Evolutionary conservation across 1,140 invertebrate genomes (phyloP).

Genomic region (Akabosia matsudoensis): DNA sequence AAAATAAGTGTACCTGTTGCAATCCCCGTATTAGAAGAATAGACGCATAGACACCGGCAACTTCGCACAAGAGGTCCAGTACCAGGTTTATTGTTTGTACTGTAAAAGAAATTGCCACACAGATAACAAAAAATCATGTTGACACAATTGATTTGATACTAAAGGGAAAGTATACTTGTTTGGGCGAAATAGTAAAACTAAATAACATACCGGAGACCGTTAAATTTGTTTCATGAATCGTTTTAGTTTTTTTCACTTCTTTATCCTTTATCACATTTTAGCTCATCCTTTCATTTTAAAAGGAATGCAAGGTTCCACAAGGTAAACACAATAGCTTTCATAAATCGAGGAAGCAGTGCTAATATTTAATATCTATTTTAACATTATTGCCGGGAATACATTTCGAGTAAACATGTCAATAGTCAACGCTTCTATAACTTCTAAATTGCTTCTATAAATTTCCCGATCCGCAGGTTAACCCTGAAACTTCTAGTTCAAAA

Average conservation of each 20-base stretch:
- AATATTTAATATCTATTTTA: too few species aligned
- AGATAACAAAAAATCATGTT: background rate
- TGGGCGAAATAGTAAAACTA: background rate
- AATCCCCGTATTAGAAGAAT: constrained; percentile 37
- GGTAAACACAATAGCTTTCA: too few species aligned
- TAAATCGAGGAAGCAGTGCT: too few species aligned
- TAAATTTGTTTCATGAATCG: background rate
- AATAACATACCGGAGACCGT: background rate
- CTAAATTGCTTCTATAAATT: too few species aligned
- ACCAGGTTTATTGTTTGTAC: constrained; percentile 10
- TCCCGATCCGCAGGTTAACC: too few species aligned
- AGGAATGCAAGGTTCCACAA: too few species aligned
- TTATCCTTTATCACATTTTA: too few species aligned
- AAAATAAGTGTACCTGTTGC: constrained; percentile 22
- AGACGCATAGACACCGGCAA: constrained; percentile 36
- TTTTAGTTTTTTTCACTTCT: background rate
- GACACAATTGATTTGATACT: background rate
- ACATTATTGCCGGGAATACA: too few species aligned
- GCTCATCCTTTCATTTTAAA: too few species aligned
- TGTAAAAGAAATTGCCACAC: background rate
- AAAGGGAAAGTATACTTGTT: background rate
- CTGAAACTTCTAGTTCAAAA: too few species aligned
- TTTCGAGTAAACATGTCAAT: too few species aligned
- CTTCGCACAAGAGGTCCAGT: constrained; percentile 37
- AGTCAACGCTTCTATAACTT: too few species aligned